phyloP scores from a whole-genome alignment of 2,888 invertebrate species.

The Chymomyza fuscimana region DNA sequence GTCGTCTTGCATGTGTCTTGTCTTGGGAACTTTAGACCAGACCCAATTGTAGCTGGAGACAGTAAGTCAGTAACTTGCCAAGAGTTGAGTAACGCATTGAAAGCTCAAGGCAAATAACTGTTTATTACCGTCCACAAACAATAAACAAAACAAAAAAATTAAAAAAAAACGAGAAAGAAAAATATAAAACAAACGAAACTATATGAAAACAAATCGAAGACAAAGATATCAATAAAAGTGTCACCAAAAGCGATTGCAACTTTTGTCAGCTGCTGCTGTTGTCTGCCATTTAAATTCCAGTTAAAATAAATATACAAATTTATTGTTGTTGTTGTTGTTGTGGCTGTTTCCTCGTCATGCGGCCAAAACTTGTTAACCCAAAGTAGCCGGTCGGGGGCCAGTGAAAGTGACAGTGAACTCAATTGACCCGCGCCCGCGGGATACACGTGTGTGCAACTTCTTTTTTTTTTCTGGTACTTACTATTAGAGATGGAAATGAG shows the following conservation, averaged over 20 bases:
- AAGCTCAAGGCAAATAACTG: not conserved
- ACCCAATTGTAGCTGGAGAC: not conserved
- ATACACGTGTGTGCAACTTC: conserved; percentile 25
- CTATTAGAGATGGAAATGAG: not conserved
- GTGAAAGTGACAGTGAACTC: conserved; percentile 79
- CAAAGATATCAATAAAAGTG: conserved; percentile 1
- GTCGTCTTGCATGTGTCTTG: too few species aligned
- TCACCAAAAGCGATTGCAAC: conserved; percentile 5
- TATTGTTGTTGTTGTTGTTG: conserved; percentile 15
- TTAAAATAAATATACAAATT: conserved; percentile 24
- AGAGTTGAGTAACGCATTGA: not conserved
- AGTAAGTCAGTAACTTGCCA: not conserved
- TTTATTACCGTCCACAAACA: not conserved
- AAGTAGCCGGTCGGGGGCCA: conserved; percentile 26
- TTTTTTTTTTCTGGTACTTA: not conserved
- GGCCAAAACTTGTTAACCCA: conserved; percentile 4
- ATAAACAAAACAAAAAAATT: not conserved
- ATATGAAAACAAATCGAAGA: not conserved
- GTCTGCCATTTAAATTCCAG: conserved; percentile 1
- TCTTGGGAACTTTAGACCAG: not conserved
- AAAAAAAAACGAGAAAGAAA: not conserved
- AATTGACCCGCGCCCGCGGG: conserved; percentile 61
- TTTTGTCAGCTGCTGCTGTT: not conserved
- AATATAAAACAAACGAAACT: not conserved
- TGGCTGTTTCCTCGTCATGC: conserved; percentile 26